These are phyloP conservation scores for Cybosia mesomella DNA, from an alignment of 2,888 invertebrate species.

Conservation along the genomic window DNA sequence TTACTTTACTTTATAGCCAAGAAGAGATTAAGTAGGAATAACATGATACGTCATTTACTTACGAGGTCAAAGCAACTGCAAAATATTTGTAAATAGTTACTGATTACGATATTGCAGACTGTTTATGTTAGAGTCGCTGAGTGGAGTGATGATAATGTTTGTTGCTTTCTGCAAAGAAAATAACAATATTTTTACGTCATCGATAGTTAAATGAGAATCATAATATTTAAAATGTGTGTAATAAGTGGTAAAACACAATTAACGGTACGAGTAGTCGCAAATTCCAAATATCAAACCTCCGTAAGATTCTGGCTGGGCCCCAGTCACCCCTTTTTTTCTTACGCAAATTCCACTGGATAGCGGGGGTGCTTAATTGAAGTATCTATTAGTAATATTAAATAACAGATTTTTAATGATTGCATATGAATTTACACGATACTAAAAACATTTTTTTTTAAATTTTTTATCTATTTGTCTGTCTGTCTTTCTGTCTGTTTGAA, in stretches of 20 bases:
- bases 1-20: background rate
- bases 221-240: background rate
- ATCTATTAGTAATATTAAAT: too few relatives aligned
- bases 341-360: too few relatives aligned
- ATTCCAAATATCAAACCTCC: too few relatives aligned
- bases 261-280: too few relatives aligned
- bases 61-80: background rate
- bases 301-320: too few relatives aligned
- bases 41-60: background rate
- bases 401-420: too few relatives aligned
- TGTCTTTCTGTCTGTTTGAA: too few relatives aligned
- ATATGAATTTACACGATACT: too few relatives aligned
- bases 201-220: background rate
- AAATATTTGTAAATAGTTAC: slow-evolving; percentile 14
- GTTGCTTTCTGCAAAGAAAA: background rate
- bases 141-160: background rate
- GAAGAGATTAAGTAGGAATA: background rate
- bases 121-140: background rate
- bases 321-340: too few relatives aligned
- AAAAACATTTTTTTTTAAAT: too few relatives aligned
- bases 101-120: background rate
- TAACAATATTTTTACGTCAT: background rate
- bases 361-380: too few relatives aligned
- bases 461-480: too few relatives aligned
- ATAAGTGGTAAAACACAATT: background rate